Evolutionary conservation across 2,888 invertebrate species (phyloP).

Genomic region (Rhabditoides inermis): DNA sequence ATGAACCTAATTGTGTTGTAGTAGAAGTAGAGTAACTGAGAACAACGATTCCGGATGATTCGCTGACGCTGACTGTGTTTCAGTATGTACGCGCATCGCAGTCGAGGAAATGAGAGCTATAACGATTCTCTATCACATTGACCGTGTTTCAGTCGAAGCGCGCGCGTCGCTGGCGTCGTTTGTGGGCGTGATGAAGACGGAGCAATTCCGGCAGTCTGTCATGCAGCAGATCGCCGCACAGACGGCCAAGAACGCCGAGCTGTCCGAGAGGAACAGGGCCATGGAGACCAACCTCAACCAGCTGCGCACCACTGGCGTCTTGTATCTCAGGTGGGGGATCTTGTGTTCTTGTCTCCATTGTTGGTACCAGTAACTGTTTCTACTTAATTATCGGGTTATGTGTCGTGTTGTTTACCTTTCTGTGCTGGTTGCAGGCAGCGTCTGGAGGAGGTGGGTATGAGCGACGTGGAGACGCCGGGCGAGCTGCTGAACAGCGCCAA

Average conservation of each 20-base stretch:
- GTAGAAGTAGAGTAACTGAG: background rate
- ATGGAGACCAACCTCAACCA: background rate
- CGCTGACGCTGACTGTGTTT: no score
- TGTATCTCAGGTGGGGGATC: no score
- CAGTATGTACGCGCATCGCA: no score
- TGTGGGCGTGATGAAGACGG: background rate
- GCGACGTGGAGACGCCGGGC: conserved; percentile 15
- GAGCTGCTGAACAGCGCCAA: conserved; percentile 30
- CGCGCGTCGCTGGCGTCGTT: conserved; percentile 1
- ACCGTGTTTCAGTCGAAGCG: background rate
- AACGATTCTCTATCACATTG: no score
- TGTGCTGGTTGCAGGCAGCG: no score
- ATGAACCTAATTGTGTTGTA: background rate
- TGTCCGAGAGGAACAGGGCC: background rate
- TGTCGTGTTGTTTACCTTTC: no score
- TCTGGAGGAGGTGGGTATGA: conserved; percentile 26
- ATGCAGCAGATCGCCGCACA: background rate
- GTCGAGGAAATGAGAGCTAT: no score
- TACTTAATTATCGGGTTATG: no score
- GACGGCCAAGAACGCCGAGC: background rate
- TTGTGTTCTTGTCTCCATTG: no score
- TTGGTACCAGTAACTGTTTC: no score
- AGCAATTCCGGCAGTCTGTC: background rate
- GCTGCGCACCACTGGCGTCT: conserved; percentile 2
- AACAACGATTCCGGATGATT: no score